phyloP scores from a whole-genome alignment of 30 jellyfish, hydroid and myxozoan species.

The Chironex yamaguchii region DNA sequence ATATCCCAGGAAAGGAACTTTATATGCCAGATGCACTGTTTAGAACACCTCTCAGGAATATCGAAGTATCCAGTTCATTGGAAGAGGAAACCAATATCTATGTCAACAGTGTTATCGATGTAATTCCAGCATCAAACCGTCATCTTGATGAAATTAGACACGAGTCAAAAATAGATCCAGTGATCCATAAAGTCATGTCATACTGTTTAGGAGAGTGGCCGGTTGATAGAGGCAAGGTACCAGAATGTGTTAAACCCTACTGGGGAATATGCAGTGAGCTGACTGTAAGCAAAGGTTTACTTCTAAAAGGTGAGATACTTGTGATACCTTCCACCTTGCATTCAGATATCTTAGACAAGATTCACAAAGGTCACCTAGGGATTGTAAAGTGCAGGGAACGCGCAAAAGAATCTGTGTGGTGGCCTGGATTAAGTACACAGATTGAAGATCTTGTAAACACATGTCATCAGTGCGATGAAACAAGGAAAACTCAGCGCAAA shows the following conservation, averaged over 20 bases:
- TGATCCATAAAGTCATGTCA: constrained; percentile 7
- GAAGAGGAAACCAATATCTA: constrained; percentile 19
- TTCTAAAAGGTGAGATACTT: constrained; percentile 17
- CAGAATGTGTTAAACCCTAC: constrained; percentile 35
- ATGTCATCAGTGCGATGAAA: constrained; percentile 45
- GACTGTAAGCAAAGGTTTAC: constrained; percentile 2
- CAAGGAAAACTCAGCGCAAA: constrained; percentile 10
- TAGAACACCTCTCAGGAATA: constrained; percentile 31
- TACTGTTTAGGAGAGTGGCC: constrained; percentile 61
- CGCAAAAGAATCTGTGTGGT: constrained; percentile 47
- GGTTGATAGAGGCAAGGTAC: constrained; percentile 20
- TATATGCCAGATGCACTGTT: constrained; percentile 24
- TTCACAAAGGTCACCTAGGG: constrained; percentile 74
- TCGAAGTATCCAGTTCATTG: background rate
- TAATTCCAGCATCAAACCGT: constrained; percentile 50
- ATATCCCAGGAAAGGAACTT: constrained; percentile 61
- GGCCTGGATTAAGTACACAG: constrained; percentile 68
- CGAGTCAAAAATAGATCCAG: too few relatives aligned
- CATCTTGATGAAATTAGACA: too few relatives aligned
- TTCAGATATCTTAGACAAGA: constrained; percentile 21
- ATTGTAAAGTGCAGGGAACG: constrained; percentile 43
- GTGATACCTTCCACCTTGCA: constrained; percentile 54
- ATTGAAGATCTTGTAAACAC: constrained; percentile 46
- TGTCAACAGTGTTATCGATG: too few relatives aligned
- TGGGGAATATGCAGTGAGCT: constrained; percentile 48